Evolutionary conservation across 2,888 invertebrate species (phyloP), one percentile per base, ranked within the genome.

Genomic region (Caenorhabditis sulstoni): DNA sequence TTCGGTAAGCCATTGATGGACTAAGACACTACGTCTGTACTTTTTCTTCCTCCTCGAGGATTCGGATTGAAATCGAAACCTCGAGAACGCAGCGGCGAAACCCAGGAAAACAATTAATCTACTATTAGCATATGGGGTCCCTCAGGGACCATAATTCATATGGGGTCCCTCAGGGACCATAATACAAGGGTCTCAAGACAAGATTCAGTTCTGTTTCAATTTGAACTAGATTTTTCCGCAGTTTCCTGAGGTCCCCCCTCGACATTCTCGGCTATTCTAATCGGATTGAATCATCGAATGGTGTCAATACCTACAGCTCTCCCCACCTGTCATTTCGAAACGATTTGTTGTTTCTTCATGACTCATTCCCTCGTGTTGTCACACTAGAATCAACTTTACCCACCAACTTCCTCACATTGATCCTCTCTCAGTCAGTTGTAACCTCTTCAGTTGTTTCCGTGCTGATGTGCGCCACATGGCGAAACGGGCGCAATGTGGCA

Each of bases 91-190:
- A 29, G 29, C n/a, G n/a, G n/a, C 29, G 29, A 29, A n/a, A 37
- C 53, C 41, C 35, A 18, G 29, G 49, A 64, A 65, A 65, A 65
- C 64, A 65, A 65, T 65, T 65, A 65, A 65, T 65, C 44, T 22
- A 39, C 52, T 53, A 65, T 65, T 65, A 65, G 53, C 64, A 65
- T 65, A 65, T 65, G 47, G 47, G 61, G 18, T 35, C 61, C 61
- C 61, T 35, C 18, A 61, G 61, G 61, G 61, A 61, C 45, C 61
- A 55, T 47, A 66, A 67, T 58, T 37, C 35, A n/a, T 55, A 45
- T 66, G n/a, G n/a, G n/a, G n/a, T n/a, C n/a, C n/a, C n/a, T n/a
- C n/a, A n/a, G n/a, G n/a, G n/a, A n/a, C n/a, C n/a, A n/a, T n/a
- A n/a, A n/a, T n/a, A n/a, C 29, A 29, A 29, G 29, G 29, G 29